Conservation (phyloP, 1,140 invertebrate genomes). For the Drosophila neocordata region DNA sequence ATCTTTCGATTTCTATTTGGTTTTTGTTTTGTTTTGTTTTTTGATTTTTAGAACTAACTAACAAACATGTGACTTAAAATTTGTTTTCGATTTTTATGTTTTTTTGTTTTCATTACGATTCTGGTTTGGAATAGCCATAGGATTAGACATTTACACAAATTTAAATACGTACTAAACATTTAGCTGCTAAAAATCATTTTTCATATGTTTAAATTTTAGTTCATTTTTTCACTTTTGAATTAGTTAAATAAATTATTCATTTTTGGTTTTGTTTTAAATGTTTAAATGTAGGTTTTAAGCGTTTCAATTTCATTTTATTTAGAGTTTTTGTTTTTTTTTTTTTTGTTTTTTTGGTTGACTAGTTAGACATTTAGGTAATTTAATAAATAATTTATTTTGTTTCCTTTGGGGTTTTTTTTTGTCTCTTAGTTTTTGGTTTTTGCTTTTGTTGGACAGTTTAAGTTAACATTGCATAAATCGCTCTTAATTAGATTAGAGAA, state of each 20-base stretch:
- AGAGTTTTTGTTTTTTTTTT: slow-evolving; percentile 16
- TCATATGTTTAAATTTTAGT: slow-evolving; percentile 15
- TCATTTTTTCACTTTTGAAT: slow-evolving; percentile 30
- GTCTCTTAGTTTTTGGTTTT: slow-evolving; percentile 4
- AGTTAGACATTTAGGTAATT: slow-evolving; percentile 71
- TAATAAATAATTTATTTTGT: slow-evolving; percentile 32
- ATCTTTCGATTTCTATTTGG: background rate
- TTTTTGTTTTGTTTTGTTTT: background rate
- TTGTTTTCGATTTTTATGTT: slow-evolving; percentile 29
- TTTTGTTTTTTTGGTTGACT: slow-evolving; percentile 39
- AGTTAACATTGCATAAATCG: slow-evolving; percentile 57
- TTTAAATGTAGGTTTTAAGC: slow-evolving; percentile 56
- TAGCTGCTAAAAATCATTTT: slow-evolving; percentile 56
- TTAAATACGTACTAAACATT: slow-evolving; percentile 52
- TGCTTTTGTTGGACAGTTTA: slow-evolving; percentile 58
- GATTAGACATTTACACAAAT: slow-evolving; percentile 52
- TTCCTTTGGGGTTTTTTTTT: slow-evolving; percentile 42
- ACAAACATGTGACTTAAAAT: slow-evolving; percentile 15
- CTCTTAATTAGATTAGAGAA: slow-evolving; percentile 51
- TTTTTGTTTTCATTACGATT: slow-evolving; percentile 11
- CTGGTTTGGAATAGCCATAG: slow-evolving; percentile 36
- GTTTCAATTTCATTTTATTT: slow-evolving; percentile 70
- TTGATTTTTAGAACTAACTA: slow-evolving; percentile 7
- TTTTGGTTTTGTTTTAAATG: slow-evolving; percentile 16
- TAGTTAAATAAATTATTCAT: slow-evolving; percentile 47